phyloP scores from a whole-genome alignment of 2,888 invertebrate genomes.

The Ceraclea dissimilis region DNA sequence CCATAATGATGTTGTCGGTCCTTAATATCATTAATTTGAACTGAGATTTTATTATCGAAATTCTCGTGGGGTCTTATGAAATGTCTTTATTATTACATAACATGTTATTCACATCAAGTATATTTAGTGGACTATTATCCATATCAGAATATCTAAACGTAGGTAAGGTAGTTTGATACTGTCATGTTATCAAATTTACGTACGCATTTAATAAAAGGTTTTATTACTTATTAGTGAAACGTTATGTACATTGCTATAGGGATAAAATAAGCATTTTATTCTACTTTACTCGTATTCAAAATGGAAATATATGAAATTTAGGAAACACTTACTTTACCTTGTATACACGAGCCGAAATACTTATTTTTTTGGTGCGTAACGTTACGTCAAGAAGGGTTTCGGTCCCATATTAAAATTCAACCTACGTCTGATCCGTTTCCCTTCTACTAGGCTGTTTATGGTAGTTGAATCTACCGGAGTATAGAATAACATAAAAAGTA shows the following conservation, averaged over 20 bases:
- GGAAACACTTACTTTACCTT: background rate
- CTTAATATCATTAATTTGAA: too few relatives aligned
- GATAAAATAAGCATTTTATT: background rate
- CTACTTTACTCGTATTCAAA: background rate
- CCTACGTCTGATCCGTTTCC: slow-evolving; percentile 21
- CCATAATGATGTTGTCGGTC: too few relatives aligned
- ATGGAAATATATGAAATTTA: background rate
- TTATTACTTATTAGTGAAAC: background rate
- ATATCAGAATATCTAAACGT: too few relatives aligned
- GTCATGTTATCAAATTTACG: background rate
- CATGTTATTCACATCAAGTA: too few relatives aligned
- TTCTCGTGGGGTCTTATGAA: too few relatives aligned
- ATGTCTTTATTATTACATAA: too few relatives aligned
- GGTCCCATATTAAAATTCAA: slow-evolving; percentile 24
- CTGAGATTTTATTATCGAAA: too few relatives aligned
- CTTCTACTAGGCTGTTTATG: slow-evolving; percentile 4
- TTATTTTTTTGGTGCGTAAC: background rate
- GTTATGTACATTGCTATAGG: background rate
- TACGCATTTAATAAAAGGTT: background rate
- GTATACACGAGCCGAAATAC: background rate
- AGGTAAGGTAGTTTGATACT: too few relatives aligned
- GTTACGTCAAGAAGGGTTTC: slow-evolving; percentile 18
- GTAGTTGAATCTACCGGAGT: background rate
- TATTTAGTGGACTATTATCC: too few relatives aligned
- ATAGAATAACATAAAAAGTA: background rate